Evolutionary conservation across 2,888 invertebrate genomes (phyloP).

Genomic region (Macrophya annulata): DNA sequence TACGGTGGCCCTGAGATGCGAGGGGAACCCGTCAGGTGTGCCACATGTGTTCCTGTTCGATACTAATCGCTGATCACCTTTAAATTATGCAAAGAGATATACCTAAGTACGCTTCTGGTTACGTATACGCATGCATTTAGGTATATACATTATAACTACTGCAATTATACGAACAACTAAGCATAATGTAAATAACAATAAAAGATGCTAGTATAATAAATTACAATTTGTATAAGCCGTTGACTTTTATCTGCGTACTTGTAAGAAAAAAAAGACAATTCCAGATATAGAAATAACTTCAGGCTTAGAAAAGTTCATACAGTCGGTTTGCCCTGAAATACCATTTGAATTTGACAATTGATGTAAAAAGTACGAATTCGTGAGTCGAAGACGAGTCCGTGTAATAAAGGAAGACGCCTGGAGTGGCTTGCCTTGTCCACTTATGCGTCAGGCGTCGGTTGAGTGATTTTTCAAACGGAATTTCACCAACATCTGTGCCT

Average conservation of each 20-base stretch:
- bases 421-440: conserved; percentile 79
- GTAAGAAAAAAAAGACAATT: background rate
- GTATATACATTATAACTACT: background rate
- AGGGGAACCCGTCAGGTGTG: conserved; percentile 76
- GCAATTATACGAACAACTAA: background rate
- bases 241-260: background rate
- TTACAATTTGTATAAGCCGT: background rate
- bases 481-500: conserved; percentile 78
- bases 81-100: conserved; percentile 59
- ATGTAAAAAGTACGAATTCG: conserved; percentile 42
- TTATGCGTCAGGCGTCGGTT: conserved; percentile 77
- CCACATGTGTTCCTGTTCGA: conserved; percentile 76
- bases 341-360: background rate
- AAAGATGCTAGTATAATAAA: background rate
- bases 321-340: background rate
- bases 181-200: background rate
- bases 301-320: background rate
- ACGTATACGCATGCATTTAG: background rate
- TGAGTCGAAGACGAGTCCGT: conserved; percentile 56
- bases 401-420: conserved; percentile 75
- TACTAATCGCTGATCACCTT: conserved; percentile 76
- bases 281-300: background rate
- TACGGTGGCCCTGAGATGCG: conserved; percentile 63
- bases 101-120: background rate
- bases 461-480: conserved; percentile 78